phyloP scores from a whole-genome alignment of 2,888 invertebrate genomes.

The Himalopsyche japonica region DNA sequence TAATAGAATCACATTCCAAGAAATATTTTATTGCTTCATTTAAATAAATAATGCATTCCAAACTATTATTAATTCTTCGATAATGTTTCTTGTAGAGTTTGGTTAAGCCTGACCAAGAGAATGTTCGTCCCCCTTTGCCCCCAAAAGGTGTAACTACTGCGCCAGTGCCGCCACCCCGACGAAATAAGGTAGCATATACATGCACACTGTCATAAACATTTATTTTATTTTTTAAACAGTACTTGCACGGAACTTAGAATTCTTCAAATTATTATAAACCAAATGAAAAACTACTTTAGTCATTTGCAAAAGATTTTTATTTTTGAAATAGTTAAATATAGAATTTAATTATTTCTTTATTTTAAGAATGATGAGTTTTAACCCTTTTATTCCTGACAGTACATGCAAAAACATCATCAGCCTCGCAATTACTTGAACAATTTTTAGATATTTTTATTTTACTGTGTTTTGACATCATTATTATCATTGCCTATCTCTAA shows the following conservation, averaged over 20 bases:
- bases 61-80: too few relatives aligned
- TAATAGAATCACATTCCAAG: not conserved
- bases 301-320: too few relatives aligned
- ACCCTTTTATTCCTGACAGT: too few relatives aligned
- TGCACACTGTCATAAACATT: constrained; percentile 31
- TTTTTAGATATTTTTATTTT: too few relatives aligned
- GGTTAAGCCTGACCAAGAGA: constrained; percentile 30
- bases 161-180: constrained; percentile 57
- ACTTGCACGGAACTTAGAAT: not conserved
- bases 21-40: not conserved
- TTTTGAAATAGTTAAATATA: too few relatives aligned
- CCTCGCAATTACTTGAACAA: too few relatives aligned
- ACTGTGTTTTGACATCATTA: too few relatives aligned
- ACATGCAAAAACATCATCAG: too few relatives aligned
- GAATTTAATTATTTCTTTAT: too few relatives aligned
- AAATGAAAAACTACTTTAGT: not conserved
- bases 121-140: constrained; percentile 57
- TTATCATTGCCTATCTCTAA: too few relatives aligned
- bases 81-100: constrained; percentile 3
- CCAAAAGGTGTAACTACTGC: constrained; percentile 49
- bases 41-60: too few relatives aligned
- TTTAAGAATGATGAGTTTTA: too few relatives aligned
- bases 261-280: not conserved
- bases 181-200: constrained; percentile 52
- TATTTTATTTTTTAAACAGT: not conserved